These are phyloP conservation scores for Delichon dasypus DNA, from an alignment of 2,797 vertebrate species.

Conservation along the genomic window DNA sequence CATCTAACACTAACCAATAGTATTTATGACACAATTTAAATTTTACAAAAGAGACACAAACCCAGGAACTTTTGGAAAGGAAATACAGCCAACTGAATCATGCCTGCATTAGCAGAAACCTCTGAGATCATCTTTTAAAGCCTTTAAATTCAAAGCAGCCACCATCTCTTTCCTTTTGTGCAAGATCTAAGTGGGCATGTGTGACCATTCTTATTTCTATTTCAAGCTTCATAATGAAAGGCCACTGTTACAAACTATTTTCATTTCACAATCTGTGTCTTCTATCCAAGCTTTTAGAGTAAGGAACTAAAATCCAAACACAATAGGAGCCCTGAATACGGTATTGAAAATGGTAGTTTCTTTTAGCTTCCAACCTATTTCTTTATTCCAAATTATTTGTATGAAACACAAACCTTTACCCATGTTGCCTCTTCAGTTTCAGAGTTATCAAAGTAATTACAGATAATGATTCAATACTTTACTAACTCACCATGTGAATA, in stretches of 20 bases:
- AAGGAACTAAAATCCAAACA: not conserved
- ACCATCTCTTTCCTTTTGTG: not conserved
- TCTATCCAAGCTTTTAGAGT: not conserved
- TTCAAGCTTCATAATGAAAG: not conserved
- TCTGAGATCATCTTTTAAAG: not conserved
- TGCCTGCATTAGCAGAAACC: not conserved
- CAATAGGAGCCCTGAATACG: not conserved
- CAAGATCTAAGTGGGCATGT: not conserved
- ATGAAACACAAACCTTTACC: not conserved
- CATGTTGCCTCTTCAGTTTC: not conserved
- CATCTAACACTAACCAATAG: not conserved
- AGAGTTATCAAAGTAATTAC: not conserved
- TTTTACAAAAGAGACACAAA: not conserved
- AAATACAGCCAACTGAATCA: not conserved
- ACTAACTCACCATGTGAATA: not conserved
- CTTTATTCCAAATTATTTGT: not conserved
- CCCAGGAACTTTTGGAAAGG: conserved; percentile 2
- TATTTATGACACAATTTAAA: not conserved
- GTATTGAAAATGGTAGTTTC: not conserved
- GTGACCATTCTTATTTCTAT: not conserved
- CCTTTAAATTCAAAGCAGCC: not conserved
- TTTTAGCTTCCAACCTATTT: not conserved
- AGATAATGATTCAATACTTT: not conserved
- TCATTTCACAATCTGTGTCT: not conserved
- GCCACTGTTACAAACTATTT: not conserved